Percentiles rank a stretch among this genome's conserved stretches.
Evolutionary conservation across 2,797 vertebrate genomes (phyloP).

Genomic region (Hephaestus fuliginosus): DNA sequence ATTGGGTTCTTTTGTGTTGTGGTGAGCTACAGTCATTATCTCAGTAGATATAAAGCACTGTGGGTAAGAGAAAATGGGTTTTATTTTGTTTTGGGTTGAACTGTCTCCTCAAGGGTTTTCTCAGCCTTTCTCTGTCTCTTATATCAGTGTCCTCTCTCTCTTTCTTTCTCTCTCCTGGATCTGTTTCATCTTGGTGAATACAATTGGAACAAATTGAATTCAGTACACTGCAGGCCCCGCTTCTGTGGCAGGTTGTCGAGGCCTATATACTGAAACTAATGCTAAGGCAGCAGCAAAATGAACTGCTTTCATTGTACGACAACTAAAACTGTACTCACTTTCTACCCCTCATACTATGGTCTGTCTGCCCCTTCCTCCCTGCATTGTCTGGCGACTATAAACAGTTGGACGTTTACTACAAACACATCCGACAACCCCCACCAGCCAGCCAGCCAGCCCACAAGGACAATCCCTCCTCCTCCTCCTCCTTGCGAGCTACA

Average conservation of each 20-base stretch:
- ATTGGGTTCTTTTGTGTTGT: conserved; percentile 1
- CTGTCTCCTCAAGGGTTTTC: conserved; percentile 15
- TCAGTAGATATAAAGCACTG: neutral
- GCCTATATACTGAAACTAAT: neutral
- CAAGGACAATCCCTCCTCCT: conserved; percentile 56
- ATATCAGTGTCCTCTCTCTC: conserved; percentile 12
- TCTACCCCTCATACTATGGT: neutral
- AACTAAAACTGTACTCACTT: neutral
- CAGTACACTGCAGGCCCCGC: neutral
- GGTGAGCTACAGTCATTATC: conserved; percentile 12
- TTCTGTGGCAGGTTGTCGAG: neutral
- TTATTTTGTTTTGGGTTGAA: neutral
- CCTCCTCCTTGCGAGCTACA: conserved; percentile 28
- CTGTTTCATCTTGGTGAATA: conserved; percentile 19
- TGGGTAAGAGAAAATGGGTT: neutral
- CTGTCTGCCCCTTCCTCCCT: conserved; percentile 12
- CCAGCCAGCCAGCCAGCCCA: conserved; percentile 8
- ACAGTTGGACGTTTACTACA: conserved; percentile 82
- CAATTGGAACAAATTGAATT: conserved; percentile 29
- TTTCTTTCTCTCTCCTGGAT: conserved; percentile 29
- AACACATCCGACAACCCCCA: conserved; percentile 62
- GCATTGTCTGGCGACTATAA: conserved; percentile 74
- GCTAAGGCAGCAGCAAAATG: neutral
- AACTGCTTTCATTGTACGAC: neutral
- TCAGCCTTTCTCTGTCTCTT: conserved; percentile 8